Evolutionary conservation across 2,888 invertebrate genomes (phyloP), one percentile per base, ranked within the genome.

Genomic region (Leucozona laternaria): DNA sequence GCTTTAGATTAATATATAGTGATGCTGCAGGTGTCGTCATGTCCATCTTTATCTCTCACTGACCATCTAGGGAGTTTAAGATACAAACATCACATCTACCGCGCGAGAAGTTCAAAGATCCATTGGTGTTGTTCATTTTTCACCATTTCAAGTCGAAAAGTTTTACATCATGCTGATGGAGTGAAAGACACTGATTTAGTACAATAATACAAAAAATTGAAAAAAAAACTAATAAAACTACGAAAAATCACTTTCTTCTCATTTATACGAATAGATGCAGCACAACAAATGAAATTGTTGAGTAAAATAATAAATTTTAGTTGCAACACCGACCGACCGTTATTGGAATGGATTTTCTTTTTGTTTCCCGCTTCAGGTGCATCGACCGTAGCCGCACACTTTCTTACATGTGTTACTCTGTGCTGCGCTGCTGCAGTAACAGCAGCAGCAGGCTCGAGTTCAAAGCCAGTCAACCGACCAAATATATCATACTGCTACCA

Each of bases 401-500:
- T 85, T 85, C 85, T 80, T 81, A 73, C 81, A 75, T 78, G 81
- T 86, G 77, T 81, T 81, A 78, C 62, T 81, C 77, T 22, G 2
- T 37, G 40, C 37, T 37, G 66, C 11, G 37, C 37, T 20, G 60
- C 11, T 58, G 50, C 70, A 57, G 50, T 58, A 43, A 0, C 34
- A 20, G 37, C 17, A 11, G n/a, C 55, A 17, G 1, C 17, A 62
- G 28, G 43, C 43, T 45, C 45, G 64, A 31, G 64, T 64, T 64
- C 64, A 64, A 64, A 66, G 28, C 50, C 75, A 79, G 37, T 75
- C 79, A 64, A 77, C 79, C 83, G 45, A 43, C 34, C 55, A 43
- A 68, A 53, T 66, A 66, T 15, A 66, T 66, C 64, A 45, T 55
- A 57, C 48, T 25, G 25, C 70, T 70, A n/a, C 75, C 70, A 76